Evolutionary conservation across 2,888 invertebrate species (phyloP).

Genomic region (Camponotus fellah): DNA sequence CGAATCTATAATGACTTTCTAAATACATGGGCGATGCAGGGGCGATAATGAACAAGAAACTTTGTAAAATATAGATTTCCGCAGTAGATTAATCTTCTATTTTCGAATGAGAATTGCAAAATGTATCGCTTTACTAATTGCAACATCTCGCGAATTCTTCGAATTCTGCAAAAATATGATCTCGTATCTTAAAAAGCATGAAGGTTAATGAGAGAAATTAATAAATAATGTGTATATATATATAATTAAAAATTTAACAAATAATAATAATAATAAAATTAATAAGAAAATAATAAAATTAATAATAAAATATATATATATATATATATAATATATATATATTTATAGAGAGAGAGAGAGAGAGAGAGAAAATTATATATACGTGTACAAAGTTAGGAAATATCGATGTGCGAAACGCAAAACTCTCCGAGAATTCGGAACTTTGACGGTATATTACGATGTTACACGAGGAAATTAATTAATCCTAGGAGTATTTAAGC

Average conservation of each 20-base stretch:
- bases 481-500: background rate
- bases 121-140: background rate
- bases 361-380: background rate
- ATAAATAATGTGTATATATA: background rate
- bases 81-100: background rate
- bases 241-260: no score
- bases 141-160: background rate
- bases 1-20: slow-evolving; percentile 35
- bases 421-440: background rate
- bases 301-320: no score
- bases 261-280: no score
- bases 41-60: background rate
- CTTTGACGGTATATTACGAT: background rate
- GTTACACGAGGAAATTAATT: slow-evolving; percentile 14
- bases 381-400: background rate
- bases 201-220: background rate
- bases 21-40: background rate
- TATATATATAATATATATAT: no score
- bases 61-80: background rate
- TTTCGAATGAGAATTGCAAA: background rate
- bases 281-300: no score
- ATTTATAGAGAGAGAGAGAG: no score
- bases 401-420: background rate
- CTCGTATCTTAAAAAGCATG: background rate
- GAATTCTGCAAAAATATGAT: background rate